Conservation (phyloP, 2,888 invertebrate genomes). For the Pemphredon lugubris region DNA sequence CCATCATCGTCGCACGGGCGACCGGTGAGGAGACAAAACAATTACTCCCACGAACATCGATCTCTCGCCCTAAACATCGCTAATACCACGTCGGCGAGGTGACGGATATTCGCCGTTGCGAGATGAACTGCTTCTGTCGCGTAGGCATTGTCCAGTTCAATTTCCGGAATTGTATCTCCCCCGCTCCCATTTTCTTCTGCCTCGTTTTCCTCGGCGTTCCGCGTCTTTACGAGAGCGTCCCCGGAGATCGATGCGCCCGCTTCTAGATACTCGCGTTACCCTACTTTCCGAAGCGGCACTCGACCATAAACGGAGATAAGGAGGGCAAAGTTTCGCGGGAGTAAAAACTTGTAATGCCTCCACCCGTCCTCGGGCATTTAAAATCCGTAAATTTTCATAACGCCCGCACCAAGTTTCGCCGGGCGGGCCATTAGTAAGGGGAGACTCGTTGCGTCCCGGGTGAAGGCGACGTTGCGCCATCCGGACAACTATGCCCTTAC, state of each 20-base stretch:
- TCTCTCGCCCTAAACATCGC: slow-evolving; percentile 23
- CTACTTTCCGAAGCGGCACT: slow-evolving; percentile 65
- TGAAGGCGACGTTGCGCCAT: slow-evolving; percentile 23
- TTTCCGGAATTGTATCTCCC: slow-evolving; percentile 61
- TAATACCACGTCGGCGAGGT: slow-evolving; percentile 51
- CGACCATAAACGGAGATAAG: slow-evolving; percentile 72
- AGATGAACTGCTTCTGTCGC: slow-evolving; percentile 51
- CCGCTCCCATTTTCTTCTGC: slow-evolving; percentile 16
- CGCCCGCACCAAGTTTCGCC: slow-evolving; percentile 49
- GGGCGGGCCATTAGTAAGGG: slow-evolving; percentile 45
- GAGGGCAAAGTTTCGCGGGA: slow-evolving; percentile 60
- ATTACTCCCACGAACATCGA: slow-evolving; percentile 18
- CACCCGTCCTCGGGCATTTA: slow-evolving; percentile 62
- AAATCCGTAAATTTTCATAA: slow-evolving; percentile 74
- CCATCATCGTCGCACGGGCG: too few species aligned
- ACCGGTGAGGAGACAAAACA: too few species aligned
- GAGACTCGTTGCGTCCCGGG: slow-evolving; percentile 10
- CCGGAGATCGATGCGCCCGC: slow-evolving; percentile 61
- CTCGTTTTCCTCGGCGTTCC: slow-evolving; percentile 9
- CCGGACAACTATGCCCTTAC: slow-evolving; percentile 5
- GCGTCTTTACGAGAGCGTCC: slow-evolving; percentile 47
- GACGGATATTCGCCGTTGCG: slow-evolving; percentile 37
- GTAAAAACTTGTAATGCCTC: slow-evolving; percentile 63
- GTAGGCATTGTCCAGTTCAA: slow-evolving; percentile 59
- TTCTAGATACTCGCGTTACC: slow-evolving; percentile 63